Evolutionary conservation across 35 echinoderm and acorn worm genomes (phyloP).

Genomic region (Amphiura filiformis): DNA sequence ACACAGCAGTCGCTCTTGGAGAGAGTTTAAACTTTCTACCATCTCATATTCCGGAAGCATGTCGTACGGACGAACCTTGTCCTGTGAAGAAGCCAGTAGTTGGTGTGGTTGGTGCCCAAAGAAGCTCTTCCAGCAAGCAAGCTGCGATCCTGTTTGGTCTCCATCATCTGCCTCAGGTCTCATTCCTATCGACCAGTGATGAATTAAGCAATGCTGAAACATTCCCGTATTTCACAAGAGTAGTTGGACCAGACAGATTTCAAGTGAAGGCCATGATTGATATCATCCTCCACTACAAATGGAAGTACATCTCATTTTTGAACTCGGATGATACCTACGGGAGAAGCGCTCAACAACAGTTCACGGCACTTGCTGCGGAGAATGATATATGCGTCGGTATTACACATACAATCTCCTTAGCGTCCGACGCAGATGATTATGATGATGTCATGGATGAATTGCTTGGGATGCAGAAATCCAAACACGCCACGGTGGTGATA

Average conservation of each 20-base stretch:
- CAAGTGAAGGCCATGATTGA: slow-evolving; percentile 91
- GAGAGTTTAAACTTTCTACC: slow-evolving; percentile 68
- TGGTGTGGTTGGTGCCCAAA: slow-evolving; percentile 85
- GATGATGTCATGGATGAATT: slow-evolving; percentile 47
- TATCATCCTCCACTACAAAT: slow-evolving; percentile 58
- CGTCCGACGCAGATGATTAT: background rate
- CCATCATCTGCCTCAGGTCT: slow-evolving; percentile 59
- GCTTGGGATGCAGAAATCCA: slow-evolving; percentile 27
- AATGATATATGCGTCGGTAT: slow-evolving; percentile 72
- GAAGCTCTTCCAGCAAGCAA: slow-evolving; percentile 79
- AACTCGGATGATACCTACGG: slow-evolving; percentile 94
- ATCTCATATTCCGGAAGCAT: background rate
- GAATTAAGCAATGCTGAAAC: slow-evolving; percentile 66
- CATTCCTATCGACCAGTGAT: slow-evolving; percentile 78
- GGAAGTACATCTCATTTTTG: slow-evolving; percentile 79
- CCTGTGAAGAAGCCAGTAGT: slow-evolving; percentile 27
- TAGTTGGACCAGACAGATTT: slow-evolving; percentile 74
- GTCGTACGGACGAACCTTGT: background rate
- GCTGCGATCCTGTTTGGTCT: slow-evolving; percentile 88
- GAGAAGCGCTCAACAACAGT: slow-evolving; percentile 72
- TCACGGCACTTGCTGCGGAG: slow-evolving; percentile 19
- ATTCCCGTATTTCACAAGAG: slow-evolving; percentile 83
- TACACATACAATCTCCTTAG: slow-evolving; percentile 21
- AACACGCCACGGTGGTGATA: slow-evolving; percentile 60
- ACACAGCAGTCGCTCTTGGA: slow-evolving; percentile 59